Base-by-base conservation (phyloP, 2,888 invertebrate species). In the Zaprionus lineosus region DNA sequence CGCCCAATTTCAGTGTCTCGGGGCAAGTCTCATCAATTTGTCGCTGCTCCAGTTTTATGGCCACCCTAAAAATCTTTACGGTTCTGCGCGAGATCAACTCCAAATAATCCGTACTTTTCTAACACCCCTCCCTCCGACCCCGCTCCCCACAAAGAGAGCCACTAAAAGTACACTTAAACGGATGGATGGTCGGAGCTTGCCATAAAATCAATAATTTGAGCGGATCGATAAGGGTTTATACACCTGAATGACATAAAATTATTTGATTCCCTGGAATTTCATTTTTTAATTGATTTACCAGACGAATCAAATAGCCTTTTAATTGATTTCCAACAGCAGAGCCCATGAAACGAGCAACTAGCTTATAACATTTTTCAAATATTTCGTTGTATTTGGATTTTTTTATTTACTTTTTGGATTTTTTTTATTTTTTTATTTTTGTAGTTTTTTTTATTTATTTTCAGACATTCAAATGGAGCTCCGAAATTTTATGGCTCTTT, bases 231-330 rank as follows among this genome's bases (percentile, higher is more conserved):
- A 67, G 61, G 44, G 73, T 63, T 77, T 56, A 62, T 66, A 66
- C 57, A 69, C 53, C 73, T 69, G 69, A 58, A 58, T 21, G 51
- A 58, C 39, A 57, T 65, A 28, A 83, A 78, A 78, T 82, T 43
- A 39, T 79, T 78, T 67, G 63, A 78, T 85, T 85, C 85, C 60
- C 55, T 61, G 83, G 84, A 73, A 77, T 81, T 81, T 66, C 64
- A 61, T 78, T 71, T 83, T 74, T 74, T 70, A 65, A 83, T 71
- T 78, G 59, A 62, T 59, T 58, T 74, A 40, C 14, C 61, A 26
- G 18, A 41, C 43, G 21, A 37, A 9, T 61, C 47, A 40, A 83
- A 84, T 85, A 66, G 73, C 53, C 81, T 81, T 84, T 86, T 84
- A 84, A 81, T 81, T 81, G 86, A 86, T 86, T 81, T 66, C 47